Evolutionary conservation across 2,113 vertebrate species (phyloP).

Genomic region (Laterallus jamaicensis): DNA sequence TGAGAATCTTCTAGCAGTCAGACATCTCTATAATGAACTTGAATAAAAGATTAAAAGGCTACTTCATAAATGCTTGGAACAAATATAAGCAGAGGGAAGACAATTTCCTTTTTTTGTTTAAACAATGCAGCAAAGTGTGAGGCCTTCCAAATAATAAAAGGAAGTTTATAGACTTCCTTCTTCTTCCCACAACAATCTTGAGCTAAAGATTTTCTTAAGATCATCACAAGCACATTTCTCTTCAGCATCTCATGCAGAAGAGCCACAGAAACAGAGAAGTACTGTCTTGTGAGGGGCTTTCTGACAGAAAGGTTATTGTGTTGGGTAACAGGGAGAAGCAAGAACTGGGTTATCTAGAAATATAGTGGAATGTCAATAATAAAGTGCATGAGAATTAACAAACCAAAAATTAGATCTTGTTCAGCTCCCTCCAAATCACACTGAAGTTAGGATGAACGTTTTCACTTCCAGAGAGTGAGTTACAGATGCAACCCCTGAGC

Average conservation of each 20-base stretch:
- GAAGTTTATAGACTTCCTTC: constrained; percentile 21
- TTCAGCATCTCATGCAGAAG: background rate
- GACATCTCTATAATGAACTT: constrained; percentile 13
- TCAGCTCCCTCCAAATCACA: background rate
- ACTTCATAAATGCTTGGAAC: constrained; percentile 59
- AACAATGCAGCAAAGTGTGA: constrained; percentile 32
- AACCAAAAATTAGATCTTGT: background rate
- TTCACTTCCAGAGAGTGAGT: rapidly evolving
- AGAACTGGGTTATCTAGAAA: background rate
- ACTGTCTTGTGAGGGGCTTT: background rate
- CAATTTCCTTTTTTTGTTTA: constrained; percentile 69
- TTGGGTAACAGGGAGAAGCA: background rate
- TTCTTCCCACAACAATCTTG: constrained; percentile 19
- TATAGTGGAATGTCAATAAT: background rate
- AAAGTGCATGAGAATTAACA: background rate
- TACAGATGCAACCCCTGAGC: background rate
- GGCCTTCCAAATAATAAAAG: constrained; percentile 51
- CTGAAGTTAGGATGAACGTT: background rate
- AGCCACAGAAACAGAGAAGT: background rate
- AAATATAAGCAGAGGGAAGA: constrained; percentile 61
- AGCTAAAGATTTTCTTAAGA: no score
- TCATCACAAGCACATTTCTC: background rate
- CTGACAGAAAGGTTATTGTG: background rate
- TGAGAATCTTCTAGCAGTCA: constrained; percentile 27
- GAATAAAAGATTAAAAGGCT: constrained; percentile 64